Percentiles rank a stretch among this genome's conserved stretches.
These are phyloP conservation scores for Drosophila anomalata DNA, from an alignment of 2,888 invertebrate species.

Conservation along the genomic window DNA sequence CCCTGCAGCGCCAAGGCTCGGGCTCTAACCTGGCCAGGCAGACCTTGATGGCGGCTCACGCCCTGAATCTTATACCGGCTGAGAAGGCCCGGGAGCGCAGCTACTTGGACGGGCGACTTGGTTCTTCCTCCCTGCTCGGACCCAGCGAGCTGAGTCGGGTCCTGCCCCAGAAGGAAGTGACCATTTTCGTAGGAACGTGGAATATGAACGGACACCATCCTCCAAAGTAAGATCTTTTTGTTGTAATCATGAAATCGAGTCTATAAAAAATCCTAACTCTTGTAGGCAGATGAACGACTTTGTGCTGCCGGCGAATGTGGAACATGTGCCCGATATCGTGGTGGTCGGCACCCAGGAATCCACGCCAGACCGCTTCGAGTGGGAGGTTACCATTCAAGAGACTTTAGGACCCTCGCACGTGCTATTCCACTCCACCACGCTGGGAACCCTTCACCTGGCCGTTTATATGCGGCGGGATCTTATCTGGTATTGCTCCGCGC, in stretches of 20 bases:
- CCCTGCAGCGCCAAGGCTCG: constrained; percentile 72
- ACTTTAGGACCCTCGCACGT: constrained; percentile 97
- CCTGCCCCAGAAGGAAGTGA: constrained; percentile 93
- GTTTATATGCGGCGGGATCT: constrained; percentile 95
- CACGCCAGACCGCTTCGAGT: constrained; percentile 92
- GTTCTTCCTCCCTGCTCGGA: constrained; percentile 92
- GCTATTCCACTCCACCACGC: constrained; percentile 92
- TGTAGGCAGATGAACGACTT: constrained; percentile 93
- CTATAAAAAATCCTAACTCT: background rate
- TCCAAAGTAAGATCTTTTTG: constrained; percentile 87
- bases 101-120: constrained; percentile 91
- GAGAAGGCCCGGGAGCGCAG: constrained; percentile 93
- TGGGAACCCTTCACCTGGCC: constrained; percentile 94
- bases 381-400: constrained; percentile 96
- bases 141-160: constrained; percentile 93
- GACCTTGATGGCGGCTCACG: constrained; percentile 91
- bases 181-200: constrained; percentile 97
- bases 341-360: constrained; percentile 98
- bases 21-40: constrained; percentile 86
- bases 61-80: constrained; percentile 92
- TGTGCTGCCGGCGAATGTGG: constrained; percentile 92
- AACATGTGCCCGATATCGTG: constrained; percentile 95
- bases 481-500: constrained; percentile 97
- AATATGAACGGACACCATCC: constrained; percentile 97
- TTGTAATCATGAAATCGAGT: background rate